Conservation (phyloP, 1,140 invertebrate species). For the Trissolcus basalis region DNA sequence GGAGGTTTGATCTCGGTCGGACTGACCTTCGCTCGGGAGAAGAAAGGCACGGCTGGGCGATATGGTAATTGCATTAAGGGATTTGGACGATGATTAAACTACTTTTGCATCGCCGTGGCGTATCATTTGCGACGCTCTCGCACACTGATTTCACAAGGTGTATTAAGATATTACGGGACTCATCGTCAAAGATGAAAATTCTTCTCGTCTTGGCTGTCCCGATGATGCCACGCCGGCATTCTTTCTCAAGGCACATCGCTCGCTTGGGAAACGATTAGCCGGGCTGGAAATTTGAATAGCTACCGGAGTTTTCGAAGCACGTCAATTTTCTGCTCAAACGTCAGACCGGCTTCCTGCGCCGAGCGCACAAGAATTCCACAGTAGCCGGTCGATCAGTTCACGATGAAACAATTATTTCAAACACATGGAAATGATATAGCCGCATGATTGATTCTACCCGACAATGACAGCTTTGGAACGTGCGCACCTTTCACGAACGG, state of each 20-base stretch:
- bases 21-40: slow-evolving; percentile 47
- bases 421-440: not conserved
- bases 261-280: slow-evolving; percentile 4
- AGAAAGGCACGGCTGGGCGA: slow-evolving; percentile 35
- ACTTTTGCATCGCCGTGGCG: slow-evolving; percentile 31
- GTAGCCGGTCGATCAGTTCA: slow-evolving; percentile 12
- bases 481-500: too few relatives aligned
- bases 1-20: slow-evolving; percentile 62
- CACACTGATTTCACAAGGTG: slow-evolving; percentile 16
- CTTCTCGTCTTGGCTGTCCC: not conserved
- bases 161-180: slow-evolving; percentile 34
- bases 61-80: slow-evolving; percentile 58
- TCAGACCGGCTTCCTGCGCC: not conserved
- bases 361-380: slow-evolving; percentile 7
- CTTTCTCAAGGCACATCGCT: slow-evolving; percentile 15
- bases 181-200: slow-evolving; percentile 17
- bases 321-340: slow-evolving; percentile 4
- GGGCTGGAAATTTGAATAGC: slow-evolving; percentile 6
- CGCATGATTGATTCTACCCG: too few relatives aligned
- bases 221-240: too few relatives aligned
- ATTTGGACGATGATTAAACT: slow-evolving; percentile 55
- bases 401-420: slow-evolving; percentile 7
- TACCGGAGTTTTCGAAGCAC: slow-evolving; percentile 8
- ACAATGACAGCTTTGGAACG: too few relatives aligned
- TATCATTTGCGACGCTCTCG: slow-evolving; percentile 41